Base-by-base conservation (phyloP, 2,113 vertebrate species). In the Probosciger aterrimus region DNA sequence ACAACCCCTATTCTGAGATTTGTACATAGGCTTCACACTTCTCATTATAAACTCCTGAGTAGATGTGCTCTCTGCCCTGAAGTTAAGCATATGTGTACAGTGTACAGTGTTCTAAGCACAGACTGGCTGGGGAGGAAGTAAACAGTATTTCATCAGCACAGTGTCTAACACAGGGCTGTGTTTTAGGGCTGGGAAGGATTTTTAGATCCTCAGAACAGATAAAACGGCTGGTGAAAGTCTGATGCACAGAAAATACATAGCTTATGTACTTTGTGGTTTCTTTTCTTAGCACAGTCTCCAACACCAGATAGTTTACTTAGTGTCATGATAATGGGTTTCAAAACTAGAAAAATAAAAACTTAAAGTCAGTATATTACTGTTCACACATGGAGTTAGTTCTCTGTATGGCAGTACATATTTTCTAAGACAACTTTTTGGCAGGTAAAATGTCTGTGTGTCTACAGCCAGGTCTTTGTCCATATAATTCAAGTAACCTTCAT, bases 151-250 rank as follows among this genome's bases (percentile, higher is more conserved):
- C 49, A 41, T 85, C 78, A 62, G 44, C 25, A 39, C 41, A 11
- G 11, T n/a, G n/a, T 52, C 55, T 68, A 53, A 93, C 43, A 44
- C 47, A 70, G 0, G 1, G 35, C 39, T 87, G 62, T 31, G 30
- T 94, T 85, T 71, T 64, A 84, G 73, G 64, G 33, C 52, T 85
- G 28, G 59, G 49, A 93, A 20, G n/a, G n/a, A 74, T 83, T 65
- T 91, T 82, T 18, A 82, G 41, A 67, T 87, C 86, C 88, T 64
- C 28, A 80, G 44, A 80, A 50, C 46, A 91, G 75, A 91, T 67
- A 85, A 86, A 93, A 80, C 46, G 79, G 28, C 70, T 77, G 46
- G 18, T 80, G 27, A 91, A 89, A 95, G 39, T 19, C 78, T 92
- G 90, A 91, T 35, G 33, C 41, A 76, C 25, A 52, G 70, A 89